phyloP scores from a whole-genome alignment of 2,797 vertebrate species.

The Capromys pilorides region DNA sequence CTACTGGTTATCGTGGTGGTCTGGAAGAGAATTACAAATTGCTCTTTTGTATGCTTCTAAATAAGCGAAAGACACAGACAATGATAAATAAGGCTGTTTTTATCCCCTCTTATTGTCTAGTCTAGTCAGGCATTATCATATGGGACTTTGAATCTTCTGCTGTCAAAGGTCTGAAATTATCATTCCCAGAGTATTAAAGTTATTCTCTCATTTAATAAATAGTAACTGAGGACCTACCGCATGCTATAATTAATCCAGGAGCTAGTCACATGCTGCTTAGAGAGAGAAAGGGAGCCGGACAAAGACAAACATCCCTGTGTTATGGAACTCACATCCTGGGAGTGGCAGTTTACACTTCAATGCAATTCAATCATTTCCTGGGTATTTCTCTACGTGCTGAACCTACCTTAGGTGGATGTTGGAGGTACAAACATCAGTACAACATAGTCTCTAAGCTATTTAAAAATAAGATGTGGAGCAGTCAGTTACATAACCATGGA shows the following conservation, averaged over 20 bases:
- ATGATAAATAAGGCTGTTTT: slow-evolving; percentile 51
- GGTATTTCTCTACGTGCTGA: not conserved
- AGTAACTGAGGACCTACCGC: slow-evolving; percentile 36
- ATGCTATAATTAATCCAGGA: slow-evolving; percentile 41
- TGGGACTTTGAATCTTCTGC: not conserved
- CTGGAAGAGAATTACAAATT: slow-evolving; percentile 54
- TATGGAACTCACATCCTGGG: slow-evolving; percentile 30
- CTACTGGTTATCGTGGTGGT: not conserved
- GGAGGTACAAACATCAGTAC: not conserved
- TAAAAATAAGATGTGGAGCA: slow-evolving; percentile 29
- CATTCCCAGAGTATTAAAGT: slow-evolving; percentile 40
- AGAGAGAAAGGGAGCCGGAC: not conserved
- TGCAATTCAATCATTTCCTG: slow-evolving; percentile 6
- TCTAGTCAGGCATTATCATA: slow-evolving; percentile 51
- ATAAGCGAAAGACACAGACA: slow-evolving; percentile 16
- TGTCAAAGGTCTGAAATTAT: not conserved
- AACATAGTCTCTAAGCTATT: not conserved
- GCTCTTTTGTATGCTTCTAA: slow-evolving; percentile 46
- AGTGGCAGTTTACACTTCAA: not conserved
- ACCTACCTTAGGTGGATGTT: not conserved
- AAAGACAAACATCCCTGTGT: slow-evolving; percentile 6
- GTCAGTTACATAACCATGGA: slow-evolving; percentile 12
- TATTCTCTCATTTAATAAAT: slow-evolving; percentile 35
- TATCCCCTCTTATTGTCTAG: not conserved
- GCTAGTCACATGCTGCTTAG: not conserved